phyloP scores from a whole-genome alignment of 2,113 vertebrate genomes.

The Ovibos moschatus region DNA sequence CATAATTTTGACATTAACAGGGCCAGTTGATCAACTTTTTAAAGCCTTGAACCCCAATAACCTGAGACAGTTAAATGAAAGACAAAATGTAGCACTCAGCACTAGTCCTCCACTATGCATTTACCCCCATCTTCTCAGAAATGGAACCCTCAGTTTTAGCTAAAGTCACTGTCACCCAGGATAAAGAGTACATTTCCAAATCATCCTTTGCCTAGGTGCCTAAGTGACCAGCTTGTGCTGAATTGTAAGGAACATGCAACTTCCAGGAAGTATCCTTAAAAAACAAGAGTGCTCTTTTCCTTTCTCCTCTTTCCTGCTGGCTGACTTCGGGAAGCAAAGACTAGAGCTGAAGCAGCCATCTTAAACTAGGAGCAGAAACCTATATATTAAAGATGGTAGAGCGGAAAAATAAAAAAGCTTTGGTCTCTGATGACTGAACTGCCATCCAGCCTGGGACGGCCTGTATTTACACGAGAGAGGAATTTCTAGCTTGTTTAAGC shows the following conservation, averaged over 20 bases:
- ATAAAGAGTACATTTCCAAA: neutral
- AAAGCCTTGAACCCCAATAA: neutral
- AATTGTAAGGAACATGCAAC: neutral
- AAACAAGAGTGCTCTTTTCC: neutral
- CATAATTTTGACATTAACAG: neutral
- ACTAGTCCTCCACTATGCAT: neutral
- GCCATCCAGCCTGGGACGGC: neutral
- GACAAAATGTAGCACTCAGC: neutral
- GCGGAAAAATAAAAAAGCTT: neutral
- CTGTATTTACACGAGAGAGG: neutral
- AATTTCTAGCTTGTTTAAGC: constrained; percentile 35
- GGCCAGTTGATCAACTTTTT: neutral
- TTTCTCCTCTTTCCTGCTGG: neutral
- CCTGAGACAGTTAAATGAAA: neutral
- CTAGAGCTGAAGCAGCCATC: neutral
- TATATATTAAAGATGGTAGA: neutral
- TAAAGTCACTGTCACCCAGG: neutral
- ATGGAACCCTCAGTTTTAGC: neutral
- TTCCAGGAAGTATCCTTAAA: neutral
- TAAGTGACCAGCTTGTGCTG: neutral
- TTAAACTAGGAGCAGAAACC: neutral
- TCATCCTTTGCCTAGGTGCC: neutral
- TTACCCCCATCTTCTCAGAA: neutral
- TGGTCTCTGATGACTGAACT: neutral
- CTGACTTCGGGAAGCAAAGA: neutral